phyloP scores from a whole-genome alignment of 2,797 vertebrate species.

The Sebastes wilsoni region DNA sequence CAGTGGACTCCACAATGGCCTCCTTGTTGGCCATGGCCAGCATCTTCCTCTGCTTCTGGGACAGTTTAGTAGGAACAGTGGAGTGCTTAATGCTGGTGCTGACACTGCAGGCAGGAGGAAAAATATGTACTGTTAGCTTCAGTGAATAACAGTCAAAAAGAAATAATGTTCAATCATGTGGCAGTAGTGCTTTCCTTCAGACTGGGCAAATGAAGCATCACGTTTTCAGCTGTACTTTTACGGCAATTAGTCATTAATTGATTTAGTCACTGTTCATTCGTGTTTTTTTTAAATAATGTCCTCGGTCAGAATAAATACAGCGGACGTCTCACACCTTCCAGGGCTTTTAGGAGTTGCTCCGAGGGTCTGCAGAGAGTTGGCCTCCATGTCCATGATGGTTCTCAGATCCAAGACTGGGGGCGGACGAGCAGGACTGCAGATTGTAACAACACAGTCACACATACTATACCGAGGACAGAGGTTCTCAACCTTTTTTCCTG shows the following conservation, averaged over 20 bases:
- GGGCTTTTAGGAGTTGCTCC: slow-evolving; percentile 88
- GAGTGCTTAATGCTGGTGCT: slow-evolving; percentile 75
- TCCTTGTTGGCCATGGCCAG: slow-evolving; percentile 92
- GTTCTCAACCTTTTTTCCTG: too few relatives aligned
- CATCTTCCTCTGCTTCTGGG: slow-evolving; percentile 98
- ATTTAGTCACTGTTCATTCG: not conserved
- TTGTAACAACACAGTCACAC: slow-evolving; percentile 31
- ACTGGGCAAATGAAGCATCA: not conserved
- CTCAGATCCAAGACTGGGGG: slow-evolving; percentile 92
- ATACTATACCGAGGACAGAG: not conserved
- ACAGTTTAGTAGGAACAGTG: slow-evolving; percentile 87
- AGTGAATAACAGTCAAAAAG: not conserved
- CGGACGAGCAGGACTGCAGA: slow-evolving; percentile 76
- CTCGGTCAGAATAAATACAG: not conserved
- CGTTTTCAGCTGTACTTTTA: not conserved
- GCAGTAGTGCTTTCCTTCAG: not conserved
- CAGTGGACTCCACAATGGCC: slow-evolving; percentile 75
- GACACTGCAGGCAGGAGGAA: slow-evolving; percentile 41
- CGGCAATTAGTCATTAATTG: not conserved
- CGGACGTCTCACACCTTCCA: slow-evolving; percentile 58
- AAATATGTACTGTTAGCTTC: slow-evolving; percentile 20
- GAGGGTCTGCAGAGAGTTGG: slow-evolving; percentile 84
- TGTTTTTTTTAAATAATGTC: not conserved
- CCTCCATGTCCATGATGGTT: slow-evolving; percentile 97
- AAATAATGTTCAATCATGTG: not conserved